Base-by-base conservation (phyloP, 92 coral and sea anemone genomes). In the Heliopora coerulea region DNA sequence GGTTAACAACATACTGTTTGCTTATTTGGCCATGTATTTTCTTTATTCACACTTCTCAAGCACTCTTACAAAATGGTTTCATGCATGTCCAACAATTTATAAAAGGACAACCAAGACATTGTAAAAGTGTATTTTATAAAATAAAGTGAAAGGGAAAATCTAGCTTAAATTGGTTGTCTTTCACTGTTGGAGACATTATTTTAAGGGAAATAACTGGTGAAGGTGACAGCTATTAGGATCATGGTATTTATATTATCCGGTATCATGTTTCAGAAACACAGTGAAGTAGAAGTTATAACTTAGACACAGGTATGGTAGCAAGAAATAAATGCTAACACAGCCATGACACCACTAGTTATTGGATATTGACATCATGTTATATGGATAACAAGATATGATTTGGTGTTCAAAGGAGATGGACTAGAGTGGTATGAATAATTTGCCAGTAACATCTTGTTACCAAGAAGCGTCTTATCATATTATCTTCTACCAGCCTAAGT, bases 161-260 rank as follows among this genome's bases (percentile, higher is more conserved):
- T 46, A n/a, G 15, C 12, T 8, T 15, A 46, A 70, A 31, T 54
- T 49, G 29, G 18, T 50, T 69, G 29, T 30, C 2, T 70, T 49
- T 50, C 59, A 23, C 59, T 28, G 46, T 70, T 70, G 63, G 77
- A 49, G 49, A 34, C 26, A 1, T 49, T 30, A 15, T 12, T 14
- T 28, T 17, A 70, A 52, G 31, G 27, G 25, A 33, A 70, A 30
- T 20, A 27, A 12, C 24, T 41, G 48, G 61, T 28, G 4, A 49
- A 67, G 74, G 59, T 70, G 77, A 70, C 63, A 54, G 54, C 63
- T 30, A 48, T 30, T 52, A 27, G 50, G 49, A 18, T 56, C 33
- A 21, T 68, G 77, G 77, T 31, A 70, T 70, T 70, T 70, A 32
- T 70, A 54, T 70, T 70, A 70, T 70, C 37, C 34, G 77, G 63